phyloP scores from a whole-genome alignment of 2,797 vertebrate genomes.

The Micropoecilia bifurca region DNA sequence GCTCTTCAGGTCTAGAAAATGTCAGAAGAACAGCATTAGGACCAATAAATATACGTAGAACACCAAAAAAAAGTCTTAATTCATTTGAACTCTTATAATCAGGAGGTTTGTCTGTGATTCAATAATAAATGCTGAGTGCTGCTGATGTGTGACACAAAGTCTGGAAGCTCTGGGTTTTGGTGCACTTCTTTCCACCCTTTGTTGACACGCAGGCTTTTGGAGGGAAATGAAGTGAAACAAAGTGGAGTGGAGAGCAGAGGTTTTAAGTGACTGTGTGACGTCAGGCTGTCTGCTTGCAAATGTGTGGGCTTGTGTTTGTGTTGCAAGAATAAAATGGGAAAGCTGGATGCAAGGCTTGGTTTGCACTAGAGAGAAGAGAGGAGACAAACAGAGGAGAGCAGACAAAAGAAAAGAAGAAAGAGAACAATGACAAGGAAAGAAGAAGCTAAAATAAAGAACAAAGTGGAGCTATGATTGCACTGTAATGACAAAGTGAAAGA shows the following conservation, averaged over 20 bases:
- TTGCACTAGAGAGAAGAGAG: neutral
- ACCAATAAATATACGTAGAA: neutral
- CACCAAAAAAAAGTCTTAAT: constrained; percentile 30
- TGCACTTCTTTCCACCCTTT: constrained; percentile 17
- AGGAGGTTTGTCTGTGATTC: constrained; percentile 57
- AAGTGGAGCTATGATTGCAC: neutral
- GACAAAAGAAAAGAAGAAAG: neutral
- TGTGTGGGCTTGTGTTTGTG: constrained; percentile 2
- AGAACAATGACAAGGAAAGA: neutral
- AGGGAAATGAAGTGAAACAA: constrained; percentile 58
- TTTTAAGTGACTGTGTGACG: constrained; percentile 34
- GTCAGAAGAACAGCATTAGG: neutral
- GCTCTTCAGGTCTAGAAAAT: constrained; percentile 5
- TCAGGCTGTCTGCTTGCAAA: constrained; percentile 25
- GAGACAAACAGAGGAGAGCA: neutral
- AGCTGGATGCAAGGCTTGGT: neutral
- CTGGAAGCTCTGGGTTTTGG: constrained; percentile 36
- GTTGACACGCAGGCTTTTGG: constrained; percentile 51
- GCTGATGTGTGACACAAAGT: constrained; percentile 63
- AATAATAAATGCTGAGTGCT: constrained; percentile 74
- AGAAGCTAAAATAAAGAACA: neutral
- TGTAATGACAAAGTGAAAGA: neutral
- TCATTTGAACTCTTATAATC: constrained; percentile 58
- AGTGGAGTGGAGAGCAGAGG: constrained; percentile 46
- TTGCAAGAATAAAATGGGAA: constrained; percentile 7